Evolutionary conservation across 2,113 vertebrate species (phyloP), one percentile per base, ranked within the genome.

Genomic region (Chionomys nivalis): DNA sequence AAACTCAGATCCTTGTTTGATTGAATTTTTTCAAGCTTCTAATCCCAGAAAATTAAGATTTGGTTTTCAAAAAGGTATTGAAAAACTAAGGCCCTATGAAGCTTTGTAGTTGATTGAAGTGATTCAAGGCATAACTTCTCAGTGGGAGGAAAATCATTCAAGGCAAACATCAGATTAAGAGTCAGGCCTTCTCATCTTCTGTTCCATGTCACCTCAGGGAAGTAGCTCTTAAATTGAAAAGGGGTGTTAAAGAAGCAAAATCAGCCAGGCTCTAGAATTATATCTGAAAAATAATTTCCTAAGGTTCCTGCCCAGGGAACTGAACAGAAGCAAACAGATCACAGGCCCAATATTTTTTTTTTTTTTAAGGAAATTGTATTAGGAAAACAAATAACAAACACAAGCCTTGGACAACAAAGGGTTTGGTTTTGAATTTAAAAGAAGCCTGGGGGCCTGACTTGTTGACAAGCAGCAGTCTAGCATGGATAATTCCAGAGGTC

Each of bases 331-430:
- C 63, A 90, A 81, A 70, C 44, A 81, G 81, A 94, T 85, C 68
- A 85, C 44, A 92, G 14, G 3, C 10, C 19, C 77, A 73, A 52
- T 89, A 19, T 52, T 49, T 93, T 72, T 87, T 75, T 52, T 49
- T 93, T 72, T 87, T 75, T 13, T 26, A 16, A 4, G 75, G n/a
- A 87, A 78, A 75, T 81, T 86, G 7, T 52, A 72, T 94, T 63
- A 36, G 87, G 75, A 92, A 94, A 94, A 83, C 63, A 85, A 93
- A 90, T 61, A 81, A 66, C 10, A 76, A 96, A 96, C 28, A 88
- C 28, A 89, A 75, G 49, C 14, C 16, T 5, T 61, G 44, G 52
- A 87, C 33, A 92, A 75, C 72, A 55, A 5, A 87, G 14, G 4
- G 10, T 33, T 86, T 95, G 33, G 77, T 83, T 73, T 83, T 28